phyloP scores from a whole-genome alignment of 2,113 vertebrate species.

The Sardina pilchardus region DNA sequence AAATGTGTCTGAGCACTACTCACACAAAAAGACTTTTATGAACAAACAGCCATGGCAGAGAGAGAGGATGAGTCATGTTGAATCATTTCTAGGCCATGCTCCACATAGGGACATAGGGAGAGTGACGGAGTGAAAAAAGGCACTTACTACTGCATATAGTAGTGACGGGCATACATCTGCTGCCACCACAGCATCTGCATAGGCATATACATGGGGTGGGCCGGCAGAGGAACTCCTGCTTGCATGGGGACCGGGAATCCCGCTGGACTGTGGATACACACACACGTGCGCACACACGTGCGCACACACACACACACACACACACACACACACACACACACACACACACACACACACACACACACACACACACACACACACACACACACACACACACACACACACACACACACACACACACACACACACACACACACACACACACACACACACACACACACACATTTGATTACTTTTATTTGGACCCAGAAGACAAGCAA shows the following conservation, averaged over 20 bases:
- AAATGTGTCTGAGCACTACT: no score
- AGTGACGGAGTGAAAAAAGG: no score
- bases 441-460: neutral
- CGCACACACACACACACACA: slow-evolving; percentile 14
- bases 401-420: neutral
- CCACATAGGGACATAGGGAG: neutral
- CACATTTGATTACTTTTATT: no score
- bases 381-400: neutral
- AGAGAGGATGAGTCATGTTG: neutral
- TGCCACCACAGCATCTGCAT: slow-evolving; percentile 96
- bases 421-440: neutral
- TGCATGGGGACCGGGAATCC: slow-evolving; percentile 76
- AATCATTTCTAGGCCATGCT: neutral
- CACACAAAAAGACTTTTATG: no score
- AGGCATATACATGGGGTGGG: slow-evolving; percentile 83
- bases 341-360: no score
- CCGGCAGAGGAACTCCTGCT: slow-evolving; percentile 75
- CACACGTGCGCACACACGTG: no score
- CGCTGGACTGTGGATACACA: slow-evolving; percentile 64
- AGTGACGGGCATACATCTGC: slow-evolving; percentile 93
- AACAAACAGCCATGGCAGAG: neutral
- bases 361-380: neutral
- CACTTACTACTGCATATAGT: slow-evolving; percentile 98
- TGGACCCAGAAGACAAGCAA: no score
- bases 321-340: neutral